A percentile compares a stretch with the other conserved stretches of the same genome.
phyloP scores from a whole-genome alignment of 2,797 vertebrate species.

The Syndactyla subalaris region DNA sequence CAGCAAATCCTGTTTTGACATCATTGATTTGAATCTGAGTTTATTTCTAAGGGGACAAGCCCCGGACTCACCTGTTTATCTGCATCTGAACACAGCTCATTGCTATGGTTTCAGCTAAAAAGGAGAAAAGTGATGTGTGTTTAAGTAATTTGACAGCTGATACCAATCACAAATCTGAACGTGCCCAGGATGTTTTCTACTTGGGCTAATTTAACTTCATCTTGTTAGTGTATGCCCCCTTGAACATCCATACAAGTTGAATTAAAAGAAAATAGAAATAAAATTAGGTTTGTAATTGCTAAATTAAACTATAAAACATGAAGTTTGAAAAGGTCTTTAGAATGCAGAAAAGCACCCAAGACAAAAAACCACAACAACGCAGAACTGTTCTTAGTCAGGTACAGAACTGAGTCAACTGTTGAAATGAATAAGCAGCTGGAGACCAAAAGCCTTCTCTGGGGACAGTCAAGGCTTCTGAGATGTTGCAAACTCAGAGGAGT shows the following conservation, averaged over 20 bases:
- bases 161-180: background rate
- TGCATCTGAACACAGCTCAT: background rate
- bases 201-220: background rate
- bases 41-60: background rate
- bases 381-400: background rate
- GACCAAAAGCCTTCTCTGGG: background rate
- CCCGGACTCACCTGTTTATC: background rate
- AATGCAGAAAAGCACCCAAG: background rate
- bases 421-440: background rate
- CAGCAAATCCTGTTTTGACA: conserved; percentile 1
- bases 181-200: background rate
- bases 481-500: background rate
- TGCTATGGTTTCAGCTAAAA: background rate
- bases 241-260: background rate
- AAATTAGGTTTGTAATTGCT: background rate
- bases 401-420: background rate
- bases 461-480: background rate
- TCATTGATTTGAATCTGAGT: background rate
- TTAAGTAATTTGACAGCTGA: background rate
- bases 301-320: background rate
- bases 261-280: background rate
- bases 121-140: background rate
- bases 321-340: background rate
- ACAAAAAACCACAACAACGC: background rate
- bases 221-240: background rate